Base-by-base conservation (phyloP, 2,113 vertebrate genomes). In the Lagenorhynchus albirostris region DNA sequence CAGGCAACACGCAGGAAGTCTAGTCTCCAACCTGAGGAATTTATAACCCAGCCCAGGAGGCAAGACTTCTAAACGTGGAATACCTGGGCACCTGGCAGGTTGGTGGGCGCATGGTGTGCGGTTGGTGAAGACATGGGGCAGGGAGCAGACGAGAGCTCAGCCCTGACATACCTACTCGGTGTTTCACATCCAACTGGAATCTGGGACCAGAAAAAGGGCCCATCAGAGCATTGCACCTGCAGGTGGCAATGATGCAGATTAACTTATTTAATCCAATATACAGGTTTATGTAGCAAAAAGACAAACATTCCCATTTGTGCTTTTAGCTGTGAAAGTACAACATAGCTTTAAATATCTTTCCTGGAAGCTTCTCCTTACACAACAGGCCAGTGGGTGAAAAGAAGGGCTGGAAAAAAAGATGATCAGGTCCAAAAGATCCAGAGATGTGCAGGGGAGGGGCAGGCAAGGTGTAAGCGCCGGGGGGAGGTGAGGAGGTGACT, bases 81-180 rank as follows among this genome's bases (percentile, higher is more conserved):
- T 33, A 20, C 20, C n/a, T 47, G 50, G 2, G 4, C 38, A 1
- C 63, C 26, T 21, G 77, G 60, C 12, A 5, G 25, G 47, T 31
- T 17, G 18, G 23, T 29, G 38, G 63, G 31, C 5, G 0, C 7
- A 1, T 13, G 31, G 8, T 9, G 2, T 20, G 20, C 2, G 7
- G 33, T 8, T 47, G n/a, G 23, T 18, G 17, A 82, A 81, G 26
- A 81, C 38, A 29, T 21, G n/a, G 77, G 55, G 53, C 3, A 29
- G 18, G 29, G 31, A 63, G 38, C 33, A 76, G 41, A 60, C 0
- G 2, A 6, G n/a, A 33, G 6, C 20, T 70, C 29, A 25, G 0
- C 36, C 33, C 36, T 41, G 65, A 47, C 58, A 29, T 8, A 13
- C 29, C 60, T 70, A 17, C 9, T 6, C 0, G 18, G 63, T 2